Base-by-base conservation (phyloP, 2,797 vertebrate species). In the Podarcis lilfordi region DNA sequence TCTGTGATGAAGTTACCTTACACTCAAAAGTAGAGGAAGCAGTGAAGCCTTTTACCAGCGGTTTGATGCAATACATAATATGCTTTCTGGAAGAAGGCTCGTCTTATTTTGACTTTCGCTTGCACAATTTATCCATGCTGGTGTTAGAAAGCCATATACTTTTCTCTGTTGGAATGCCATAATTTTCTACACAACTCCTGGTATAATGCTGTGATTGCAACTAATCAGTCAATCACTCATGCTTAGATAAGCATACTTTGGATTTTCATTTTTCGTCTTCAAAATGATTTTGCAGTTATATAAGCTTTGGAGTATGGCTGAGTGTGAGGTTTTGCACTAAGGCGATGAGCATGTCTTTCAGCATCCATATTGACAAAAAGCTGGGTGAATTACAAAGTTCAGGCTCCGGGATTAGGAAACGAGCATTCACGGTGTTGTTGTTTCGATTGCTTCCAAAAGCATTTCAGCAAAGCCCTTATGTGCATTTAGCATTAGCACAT, bases 131-230 rank as follows among this genome's bases (percentile, higher is more conserved):
- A 59, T 69, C 78, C 23, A 23, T 32, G 17, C 68, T 27, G 15
- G 25, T 83, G 7, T 23, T 55, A 77, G 87, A 64, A 88, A 92
- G 55, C 0, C 1, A 13, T 77, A 19, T 71, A 3, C 61, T 71
- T 89, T 86, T 74, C 72, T 88, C n/a, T 88, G 74, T 91, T 69
- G 89, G 84, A 93, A 84, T 88, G 66, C 29, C 9, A 2, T 84
- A 17, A 1, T 45, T 89, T 37, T 76, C n/a, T 35, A 37, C 40
- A 80, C 75, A 86, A 78, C 75, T 19, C 8, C 85, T 89, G 77
- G 78, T 35, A 5, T 0, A 5, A 8, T 71, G 66, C 81, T 89
- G 75, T 21, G 64, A n/a, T 2, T 17, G 66, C n/a, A 55, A 82
- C 84, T 81, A 80, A 40, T 87, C 71, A 59, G 29, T 55, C 76